Evolutionary conservation across 2,888 invertebrate species (phyloP).

Genomic region (Asteroscopus sphinx): DNA sequence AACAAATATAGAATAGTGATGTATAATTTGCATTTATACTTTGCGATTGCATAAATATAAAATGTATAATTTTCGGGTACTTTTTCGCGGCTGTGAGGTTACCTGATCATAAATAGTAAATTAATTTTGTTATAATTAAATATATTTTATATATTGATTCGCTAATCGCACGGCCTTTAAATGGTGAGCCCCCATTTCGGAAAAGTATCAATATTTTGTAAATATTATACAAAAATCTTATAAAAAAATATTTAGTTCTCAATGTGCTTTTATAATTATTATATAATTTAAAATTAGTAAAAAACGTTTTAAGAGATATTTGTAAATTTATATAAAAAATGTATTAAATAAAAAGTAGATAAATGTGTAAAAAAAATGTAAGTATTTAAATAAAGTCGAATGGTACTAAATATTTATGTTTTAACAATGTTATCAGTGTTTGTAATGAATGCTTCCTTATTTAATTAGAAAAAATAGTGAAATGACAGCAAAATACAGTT

Average conservation of each 20-base stretch:
- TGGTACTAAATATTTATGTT: constrained; percentile 61
- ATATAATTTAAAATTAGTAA: constrained; percentile 41
- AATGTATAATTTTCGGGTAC: constrained; percentile 63
- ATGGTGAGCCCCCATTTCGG: constrained; percentile 87
- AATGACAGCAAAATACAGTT: constrained; percentile 28
- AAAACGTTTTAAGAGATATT: constrained; percentile 45
- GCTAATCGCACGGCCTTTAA: constrained; percentile 72
- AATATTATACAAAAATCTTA: constrained; percentile 53
- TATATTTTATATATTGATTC: constrained; percentile 65
- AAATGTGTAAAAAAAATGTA: constrained; percentile 59
- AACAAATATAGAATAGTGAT: constrained; percentile 41
- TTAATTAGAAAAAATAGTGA: constrained; percentile 35
- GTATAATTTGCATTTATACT: constrained; percentile 51
- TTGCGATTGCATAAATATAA: constrained; percentile 46
- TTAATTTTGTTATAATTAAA: constrained; percentile 45
- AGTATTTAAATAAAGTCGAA: constrained; percentile 52
- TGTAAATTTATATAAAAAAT: constrained; percentile 56
- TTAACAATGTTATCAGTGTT: constrained; percentile 56
- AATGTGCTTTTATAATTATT: constrained; percentile 57
- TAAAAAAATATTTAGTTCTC: constrained; percentile 37
- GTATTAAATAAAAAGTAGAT: constrained; percentile 57
- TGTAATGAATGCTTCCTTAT: constrained; percentile 56
- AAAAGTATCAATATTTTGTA: constrained; percentile 74
- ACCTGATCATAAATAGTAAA: constrained; percentile 67
- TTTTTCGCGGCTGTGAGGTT: constrained; percentile 76